Evolutionary conservation across 2,113 vertebrate genomes (phyloP).

Genomic region (Lathamus discolor): DNA sequence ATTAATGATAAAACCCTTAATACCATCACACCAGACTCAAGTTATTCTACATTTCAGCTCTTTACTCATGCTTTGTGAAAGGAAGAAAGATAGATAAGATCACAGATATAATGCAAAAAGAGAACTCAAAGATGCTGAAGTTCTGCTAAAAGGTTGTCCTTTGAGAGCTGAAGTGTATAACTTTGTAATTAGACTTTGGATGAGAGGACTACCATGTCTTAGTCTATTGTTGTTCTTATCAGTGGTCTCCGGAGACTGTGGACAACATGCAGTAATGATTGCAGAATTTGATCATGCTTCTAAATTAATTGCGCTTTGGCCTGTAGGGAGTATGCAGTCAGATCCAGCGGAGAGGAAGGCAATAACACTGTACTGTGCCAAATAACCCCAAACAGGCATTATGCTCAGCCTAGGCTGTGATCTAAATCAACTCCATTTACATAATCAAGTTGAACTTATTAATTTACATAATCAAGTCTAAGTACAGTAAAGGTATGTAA

Average conservation of each 20-base stretch:
- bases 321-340: constrained; percentile 17
- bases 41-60: not conserved
- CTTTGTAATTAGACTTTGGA: constrained; percentile 59
- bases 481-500: constrained; percentile 11
- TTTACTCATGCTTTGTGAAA: not conserved
- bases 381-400: constrained; percentile 40
- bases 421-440: constrained; percentile 49
- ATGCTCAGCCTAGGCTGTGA: constrained; percentile 15
- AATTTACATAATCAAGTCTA: constrained; percentile 55
- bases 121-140: constrained; percentile 25
- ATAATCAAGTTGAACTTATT: constrained; percentile 7
- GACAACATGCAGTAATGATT: constrained; percentile 54
- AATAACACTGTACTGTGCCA: not conserved
- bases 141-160: constrained; percentile 54
- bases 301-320: constrained; percentile 50
- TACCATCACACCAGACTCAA: not conserved
- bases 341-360: constrained; percentile 4
- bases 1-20: not conserved
- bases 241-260: not conserved
- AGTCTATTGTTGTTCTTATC: constrained; percentile 26
- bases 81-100: constrained; percentile 19
- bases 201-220: constrained; percentile 43
- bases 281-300: constrained; percentile 52
- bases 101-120: not conserved
- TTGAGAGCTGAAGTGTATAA: constrained; percentile 35